Base-by-base conservation (phyloP, 2,888 invertebrate species). In the Geotrupes spiniger region DNA sequence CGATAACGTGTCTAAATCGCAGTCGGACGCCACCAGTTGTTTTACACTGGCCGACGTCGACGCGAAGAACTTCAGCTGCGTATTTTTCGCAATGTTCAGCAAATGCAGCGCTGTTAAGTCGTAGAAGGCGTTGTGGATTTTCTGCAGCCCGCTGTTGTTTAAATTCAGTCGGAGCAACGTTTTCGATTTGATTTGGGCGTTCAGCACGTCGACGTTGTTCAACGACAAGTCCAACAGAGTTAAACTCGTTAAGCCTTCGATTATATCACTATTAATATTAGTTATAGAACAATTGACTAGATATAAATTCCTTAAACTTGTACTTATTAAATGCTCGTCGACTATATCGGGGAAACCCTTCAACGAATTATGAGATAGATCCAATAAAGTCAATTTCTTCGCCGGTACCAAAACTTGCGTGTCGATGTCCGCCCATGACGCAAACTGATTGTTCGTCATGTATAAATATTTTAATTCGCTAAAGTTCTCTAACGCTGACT, bases 351-450 rank as follows among this genome's bases (percentile, higher is more conserved):
- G 46, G 46, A 59, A 52, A 40, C 58, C 64, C 51, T 63, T 55
- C 21, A 89, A 71, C 26, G 76, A 76, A 68, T 89, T 89, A 38
- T 76, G 70, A 1, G 83, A 82, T n/a, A 89, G 69, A 53, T 82
- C 78, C n/a, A 89, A 69, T 29, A 72, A 74, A 60, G 75, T 76
- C 38, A 89, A 70, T 38, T 73, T 80, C 0, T 66, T 66, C 1
- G 79, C 74, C 47, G 75, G 73, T 41, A 66, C 72, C 1, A 80
- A 73, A 17, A 75, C 69, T 49, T 75, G 77, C 0, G 82, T 78
- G 63, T 76, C 77, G 27, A 85, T 67, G 37, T 76, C 76, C 2
- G 72, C 58, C 84, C 84, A 82, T 41, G 76, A 71, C 17, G 69
- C 73, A 51, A 89, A 81, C 40, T 74, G 66, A 63, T 89, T 89